A percentile compares a stretch with the other conserved stretches of the same genome.
Evolutionary conservation across 2,888 invertebrate species (phyloP).

Genomic region (Archaeoteleia sp.): DNA sequence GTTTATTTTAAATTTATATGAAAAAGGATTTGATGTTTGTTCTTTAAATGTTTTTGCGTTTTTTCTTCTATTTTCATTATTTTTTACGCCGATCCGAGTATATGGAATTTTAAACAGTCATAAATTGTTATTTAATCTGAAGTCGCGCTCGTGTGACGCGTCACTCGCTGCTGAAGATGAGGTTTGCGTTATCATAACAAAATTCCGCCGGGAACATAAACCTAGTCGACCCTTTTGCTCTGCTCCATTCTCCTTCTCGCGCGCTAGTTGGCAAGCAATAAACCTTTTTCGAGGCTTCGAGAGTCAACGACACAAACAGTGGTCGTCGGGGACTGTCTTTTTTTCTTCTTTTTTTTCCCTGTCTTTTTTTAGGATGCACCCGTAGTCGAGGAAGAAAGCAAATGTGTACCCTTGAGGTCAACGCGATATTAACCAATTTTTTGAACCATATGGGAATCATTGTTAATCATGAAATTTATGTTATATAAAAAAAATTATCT

Average conservation of each 20-base stretch:
- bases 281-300: constrained; percentile 18
- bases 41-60: too few species aligned
- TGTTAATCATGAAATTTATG: too few species aligned
- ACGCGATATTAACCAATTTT: too few species aligned
- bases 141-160: constrained; percentile 14
- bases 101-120: constrained; percentile 16
- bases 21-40: too few species aligned
- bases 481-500: too few species aligned
- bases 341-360: too few species aligned
- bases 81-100: constrained; percentile 1
- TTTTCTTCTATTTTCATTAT: too few species aligned
- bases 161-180: constrained; percentile 28
- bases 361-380: too few species aligned
- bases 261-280: constrained; percentile 20
- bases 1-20: too few species aligned
- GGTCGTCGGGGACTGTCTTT: constrained; percentile 11
- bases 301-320: constrained; percentile 22
- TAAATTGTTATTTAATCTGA: constrained; percentile 28
- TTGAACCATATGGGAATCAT: too few species aligned
- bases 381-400: too few species aligned
- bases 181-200: constrained; percentile 30
- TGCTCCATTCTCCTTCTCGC: constrained; percentile 3
- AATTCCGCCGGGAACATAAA: constrained; percentile 32
- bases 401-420: too few species aligned
- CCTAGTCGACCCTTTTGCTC: constrained; percentile 16